These are phyloP conservation scores for Holothuria scabra DNA, from an alignment of 53 echinoderm and acorn worm genomes.

Conservation along the genomic window DNA sequence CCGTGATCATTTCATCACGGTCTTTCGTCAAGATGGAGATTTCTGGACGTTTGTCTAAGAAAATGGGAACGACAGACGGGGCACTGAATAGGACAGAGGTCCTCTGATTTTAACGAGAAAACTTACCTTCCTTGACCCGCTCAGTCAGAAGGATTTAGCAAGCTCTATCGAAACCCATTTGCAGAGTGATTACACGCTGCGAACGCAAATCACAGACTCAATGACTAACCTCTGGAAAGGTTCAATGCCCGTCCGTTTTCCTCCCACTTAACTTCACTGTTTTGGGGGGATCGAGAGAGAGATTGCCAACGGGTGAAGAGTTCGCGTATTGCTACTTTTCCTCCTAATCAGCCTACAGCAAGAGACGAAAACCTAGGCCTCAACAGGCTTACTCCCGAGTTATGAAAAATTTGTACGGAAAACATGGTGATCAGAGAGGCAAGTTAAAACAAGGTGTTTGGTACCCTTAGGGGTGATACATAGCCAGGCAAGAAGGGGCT, in stretches of 20 bases:
- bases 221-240: conserved; percentile 37
- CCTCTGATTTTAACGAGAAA: too few relatives aligned
- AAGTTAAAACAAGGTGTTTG: conserved; percentile 40
- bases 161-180: conserved; percentile 6
- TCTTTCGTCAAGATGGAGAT: too few relatives aligned
- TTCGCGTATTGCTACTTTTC: conserved; percentile 40
- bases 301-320: conserved; percentile 16
- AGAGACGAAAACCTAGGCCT: conserved; percentile 26
- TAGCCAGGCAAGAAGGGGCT: too few relatives aligned
- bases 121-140: conserved; percentile 18
- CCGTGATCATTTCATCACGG: too few relatives aligned
- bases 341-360: conserved; percentile 33
- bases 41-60: too few relatives aligned
- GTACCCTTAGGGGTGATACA: conserved; percentile 15
- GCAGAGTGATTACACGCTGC: conserved; percentile 35
- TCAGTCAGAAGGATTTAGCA: conserved; percentile 17
- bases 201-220: conserved; percentile 25
- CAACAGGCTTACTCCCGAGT: conserved; percentile 44
- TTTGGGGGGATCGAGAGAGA: too few relatives aligned
- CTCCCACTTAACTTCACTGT: conserved; percentile 1
- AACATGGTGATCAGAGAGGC: conserved; percentile 37
- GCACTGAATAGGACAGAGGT: too few relatives aligned
- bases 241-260: conserved; percentile 43
- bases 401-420: conserved; percentile 45
- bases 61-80: too few relatives aligned